Conservation (phyloP, 2,888 invertebrate genomes). For the Tetramorium bicarinatum region DNA sequence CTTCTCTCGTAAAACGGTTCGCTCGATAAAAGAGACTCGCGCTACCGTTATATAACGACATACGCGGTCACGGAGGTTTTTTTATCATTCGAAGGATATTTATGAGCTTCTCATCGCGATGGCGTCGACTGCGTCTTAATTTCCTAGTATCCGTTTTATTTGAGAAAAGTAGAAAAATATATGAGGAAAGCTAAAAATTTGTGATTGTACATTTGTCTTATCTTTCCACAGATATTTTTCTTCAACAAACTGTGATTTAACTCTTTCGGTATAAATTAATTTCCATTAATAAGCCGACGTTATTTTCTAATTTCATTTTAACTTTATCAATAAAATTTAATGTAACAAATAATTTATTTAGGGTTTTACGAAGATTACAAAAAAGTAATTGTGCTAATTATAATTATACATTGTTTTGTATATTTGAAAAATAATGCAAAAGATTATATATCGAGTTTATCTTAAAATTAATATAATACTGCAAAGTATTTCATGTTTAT, state of each 20-base stretch:
- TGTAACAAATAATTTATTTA: background rate
- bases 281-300: background rate
- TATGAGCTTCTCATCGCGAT: slow-evolving; percentile 28
- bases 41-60: slow-evolving; percentile 52
- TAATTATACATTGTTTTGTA: background rate
- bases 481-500: background rate
- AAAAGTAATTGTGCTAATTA: background rate
- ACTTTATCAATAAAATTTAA: background rate
- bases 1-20: slow-evolving; percentile 48
- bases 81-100: slow-evolving; percentile 51
- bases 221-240: background rate
- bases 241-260: background rate
- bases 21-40: slow-evolving; percentile 47
- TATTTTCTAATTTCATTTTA: background rate
- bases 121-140: slow-evolving; percentile 30
- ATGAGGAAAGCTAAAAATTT: background rate
- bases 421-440: background rate
- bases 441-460: background rate
- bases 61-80: slow-evolving; percentile 35
- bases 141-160: background rate
- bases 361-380: background rate
- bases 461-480: background rate
- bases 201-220: background rate
- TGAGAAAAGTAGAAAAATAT: background rate
- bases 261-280: background rate